These are phyloP conservation scores for Calidris pugnax DNA, from an alignment of 2,113 vertebrate genomes.

Conservation along the genomic window DNA sequence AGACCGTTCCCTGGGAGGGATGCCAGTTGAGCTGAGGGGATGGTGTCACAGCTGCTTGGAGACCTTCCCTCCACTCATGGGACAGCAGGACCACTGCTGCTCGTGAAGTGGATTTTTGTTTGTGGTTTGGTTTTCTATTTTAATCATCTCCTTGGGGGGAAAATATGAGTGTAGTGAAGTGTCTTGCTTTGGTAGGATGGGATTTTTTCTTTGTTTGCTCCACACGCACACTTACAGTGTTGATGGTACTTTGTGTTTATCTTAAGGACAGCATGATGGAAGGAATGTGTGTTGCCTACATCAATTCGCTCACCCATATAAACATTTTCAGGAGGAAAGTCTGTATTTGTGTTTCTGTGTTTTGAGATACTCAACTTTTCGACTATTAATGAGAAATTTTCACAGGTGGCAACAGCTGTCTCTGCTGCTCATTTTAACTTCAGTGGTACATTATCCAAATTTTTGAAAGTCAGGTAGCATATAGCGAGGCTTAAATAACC, in stretches of 20 bases:
- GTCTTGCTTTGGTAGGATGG: constrained; percentile 44
- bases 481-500: not conserved
- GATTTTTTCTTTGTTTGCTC: constrained; percentile 63
- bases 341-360: constrained; percentile 30
- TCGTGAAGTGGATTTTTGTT: constrained; percentile 7
- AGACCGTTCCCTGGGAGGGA: fast-evolving
- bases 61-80: not conserved
- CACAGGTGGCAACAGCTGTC: constrained; percentile 64
- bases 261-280: constrained; percentile 60
- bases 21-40: not conserved
- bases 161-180: constrained; percentile 26
- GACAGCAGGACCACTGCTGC: not conserved
- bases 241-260: constrained; percentile 67
- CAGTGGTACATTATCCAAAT: not conserved
- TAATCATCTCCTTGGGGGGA: constrained; percentile 35
- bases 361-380: constrained; percentile 40
- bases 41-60: fast-evolving
- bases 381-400: constrained; percentile 52
- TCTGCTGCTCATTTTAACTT: constrained; percentile 50
- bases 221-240: constrained; percentile 2
- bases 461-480: constrained; percentile 26
- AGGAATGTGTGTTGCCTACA: constrained; percentile 65
- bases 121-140: constrained; percentile 55
- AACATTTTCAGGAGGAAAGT: constrained; percentile 57
- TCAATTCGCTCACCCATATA: constrained; percentile 35